Evolutionary conservation across 2,113 vertebrate genomes (phyloP).

Genomic region (Hydropotes inermis): DNA sequence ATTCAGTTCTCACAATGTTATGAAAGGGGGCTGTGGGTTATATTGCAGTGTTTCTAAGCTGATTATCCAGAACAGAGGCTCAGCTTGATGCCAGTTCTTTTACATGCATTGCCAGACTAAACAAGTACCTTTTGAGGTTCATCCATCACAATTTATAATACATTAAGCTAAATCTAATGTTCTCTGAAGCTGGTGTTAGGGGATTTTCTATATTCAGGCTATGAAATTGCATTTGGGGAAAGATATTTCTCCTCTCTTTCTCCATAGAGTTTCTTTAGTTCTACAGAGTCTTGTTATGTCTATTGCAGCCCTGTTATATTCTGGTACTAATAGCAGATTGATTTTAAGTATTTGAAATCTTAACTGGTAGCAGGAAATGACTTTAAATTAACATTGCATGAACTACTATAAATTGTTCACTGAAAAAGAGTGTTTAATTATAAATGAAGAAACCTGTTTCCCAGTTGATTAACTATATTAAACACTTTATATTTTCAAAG

Average conservation of each 20-base stretch:
- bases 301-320: background rate
- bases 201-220: conserved; percentile 48
- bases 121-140: conserved; percentile 35
- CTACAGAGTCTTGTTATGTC: conserved; percentile 8
- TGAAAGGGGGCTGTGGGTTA: background rate
- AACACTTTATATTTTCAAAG: conserved; percentile 53
- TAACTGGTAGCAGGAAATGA: conserved; percentile 56
- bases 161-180: conserved; percentile 57
- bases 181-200: conserved; percentile 25
- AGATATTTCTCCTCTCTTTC: conserved; percentile 52
- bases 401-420: conserved; percentile 52
- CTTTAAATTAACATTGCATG: conserved; percentile 62
- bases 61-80: background rate
- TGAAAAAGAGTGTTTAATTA: conserved; percentile 65
- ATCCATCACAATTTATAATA: conserved; percentile 62
- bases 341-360: conserved; percentile 53
- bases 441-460: conserved; percentile 50
- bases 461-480: conserved; percentile 60
- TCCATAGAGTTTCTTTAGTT: conserved; percentile 12
- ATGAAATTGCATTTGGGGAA: conserved; percentile 65
- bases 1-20: background rate
- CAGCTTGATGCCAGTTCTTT: background rate
- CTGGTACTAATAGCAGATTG: conserved; percentile 11
- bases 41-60: background rate
- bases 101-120: background rate